A percentile compares a stretch with the other conserved stretches of the same genome.
Conservation (phyloP, 2,888 invertebrate species). For the Tetranychus piercei region DNA sequence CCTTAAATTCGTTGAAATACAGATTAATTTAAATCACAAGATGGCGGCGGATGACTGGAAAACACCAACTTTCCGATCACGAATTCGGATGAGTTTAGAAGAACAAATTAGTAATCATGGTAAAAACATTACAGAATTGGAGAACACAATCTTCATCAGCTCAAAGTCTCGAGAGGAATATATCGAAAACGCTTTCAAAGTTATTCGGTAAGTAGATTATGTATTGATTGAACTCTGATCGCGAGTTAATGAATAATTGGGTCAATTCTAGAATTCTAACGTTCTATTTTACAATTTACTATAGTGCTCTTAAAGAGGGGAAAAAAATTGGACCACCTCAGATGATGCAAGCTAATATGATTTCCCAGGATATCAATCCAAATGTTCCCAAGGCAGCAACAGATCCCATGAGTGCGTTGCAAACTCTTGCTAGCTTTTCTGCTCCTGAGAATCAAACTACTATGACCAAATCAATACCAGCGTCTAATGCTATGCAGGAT, state of each 20-base stretch:
- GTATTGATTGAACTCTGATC: not conserved
- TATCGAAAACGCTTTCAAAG: not conserved
- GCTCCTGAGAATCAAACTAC: not conserved
- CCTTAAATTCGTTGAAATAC: too few relatives aligned
- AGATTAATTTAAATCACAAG: not conserved
- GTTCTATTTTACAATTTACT: not conserved
- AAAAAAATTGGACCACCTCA: not conserved
- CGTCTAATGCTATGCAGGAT: not conserved
- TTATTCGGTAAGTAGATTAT: not conserved
- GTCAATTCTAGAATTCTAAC: not conserved
- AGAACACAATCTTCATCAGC: not conserved
- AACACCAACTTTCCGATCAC: not conserved
- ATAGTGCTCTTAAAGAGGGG: not conserved
- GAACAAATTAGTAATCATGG: not conserved
- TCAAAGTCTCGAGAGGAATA: not conserved
- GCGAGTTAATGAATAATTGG: not conserved
- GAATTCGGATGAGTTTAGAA: not conserved
- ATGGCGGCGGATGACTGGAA: not conserved
- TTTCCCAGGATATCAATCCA: not conserved
- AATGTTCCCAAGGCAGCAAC: not conserved
- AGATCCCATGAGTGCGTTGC: conserved; percentile 6
- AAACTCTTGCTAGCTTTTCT: not conserved
- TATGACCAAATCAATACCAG: not conserved
- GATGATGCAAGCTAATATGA: not conserved
- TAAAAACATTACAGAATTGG: not conserved